Evolutionary conservation across 2,797 vertebrate species (phyloP), one percentile per base, ranked within the genome.

Genomic region (Chrosomus eos): DNA sequence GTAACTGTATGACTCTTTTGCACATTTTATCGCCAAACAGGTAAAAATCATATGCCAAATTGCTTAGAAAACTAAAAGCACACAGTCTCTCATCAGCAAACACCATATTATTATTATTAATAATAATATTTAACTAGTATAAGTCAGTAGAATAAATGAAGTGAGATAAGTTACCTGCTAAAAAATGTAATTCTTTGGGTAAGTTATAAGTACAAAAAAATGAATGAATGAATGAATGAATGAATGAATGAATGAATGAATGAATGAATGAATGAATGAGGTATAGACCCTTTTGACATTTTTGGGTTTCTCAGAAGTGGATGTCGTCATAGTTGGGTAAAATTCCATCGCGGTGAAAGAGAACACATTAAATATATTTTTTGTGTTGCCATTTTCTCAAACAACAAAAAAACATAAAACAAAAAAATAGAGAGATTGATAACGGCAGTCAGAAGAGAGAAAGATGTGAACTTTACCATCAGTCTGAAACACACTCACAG

Each of bases 11-110:
- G 21, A 33, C 7, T 33, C 7, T 67, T 80, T 33, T 64, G 60
- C 77, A 48, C 13, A 66, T 80, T 80, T 67, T 6, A 80, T 67
- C 62, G 13, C 62, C 77, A 7, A 67, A 8, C 43, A 51, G 14
- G 13, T n/a, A 43, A 43, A 76, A 77, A 19, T 1, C 2, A 40
- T 10, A 40, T 26, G 23, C 38, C 5, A 9, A 60, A 26, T 19
- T 60, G 36, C 55, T n/a, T 8, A n/a, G 19, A 75, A 74, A 74
- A 53, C 28, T 23, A 53, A 74, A 53, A 13, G 28, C 48, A 58
- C 48, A 14, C 10, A 33, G 18, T 28, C 43, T 51, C 53, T 55
- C 53, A 58, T n/a, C 45, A 53, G 21, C 45, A 51, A 74, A 53
- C 45, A 23, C 19, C 28, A 33, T 13, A 26, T 28, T 3, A 14